Percentiles rank a stretch among this genome's conserved stretches.
Evolutionary conservation across 2,113 vertebrate species (phyloP).

Genomic region (Astur gentilis): DNA sequence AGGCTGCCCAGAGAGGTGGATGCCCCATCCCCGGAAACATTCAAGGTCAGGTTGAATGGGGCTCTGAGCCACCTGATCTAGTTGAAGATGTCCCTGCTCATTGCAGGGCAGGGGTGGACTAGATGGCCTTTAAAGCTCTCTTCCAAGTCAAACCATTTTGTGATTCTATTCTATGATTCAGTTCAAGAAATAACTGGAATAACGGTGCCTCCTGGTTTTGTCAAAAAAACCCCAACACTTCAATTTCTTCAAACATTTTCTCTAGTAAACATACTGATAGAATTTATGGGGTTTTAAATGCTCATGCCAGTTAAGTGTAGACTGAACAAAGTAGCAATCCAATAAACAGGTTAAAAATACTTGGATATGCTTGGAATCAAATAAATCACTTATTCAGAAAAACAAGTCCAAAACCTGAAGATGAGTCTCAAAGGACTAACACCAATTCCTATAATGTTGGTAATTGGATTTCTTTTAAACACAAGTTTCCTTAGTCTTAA

Average conservation of each 20-base stretch:
- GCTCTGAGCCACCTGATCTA: too few species aligned
- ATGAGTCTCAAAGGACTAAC: neutral
- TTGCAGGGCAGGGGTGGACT: neutral
- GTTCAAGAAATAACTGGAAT: too few species aligned
- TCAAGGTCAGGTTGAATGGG: neutral
- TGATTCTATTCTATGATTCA: too few species aligned
- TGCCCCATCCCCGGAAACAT: neutral
- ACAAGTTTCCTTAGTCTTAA: neutral
- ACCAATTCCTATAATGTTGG: neutral
- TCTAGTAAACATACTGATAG: neutral
- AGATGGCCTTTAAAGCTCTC: neutral
- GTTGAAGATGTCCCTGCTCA: neutral
- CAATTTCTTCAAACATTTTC: neutral
- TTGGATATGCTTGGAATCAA: neutral
- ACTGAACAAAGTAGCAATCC: neutral
- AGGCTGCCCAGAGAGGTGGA: neutral
- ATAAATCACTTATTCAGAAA: neutral
- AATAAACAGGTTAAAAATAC: neutral
- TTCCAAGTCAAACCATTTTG: neutral
- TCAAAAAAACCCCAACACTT: neutral
- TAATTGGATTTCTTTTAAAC: neutral
- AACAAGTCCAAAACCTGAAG: neutral
- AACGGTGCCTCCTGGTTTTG: too few species aligned
- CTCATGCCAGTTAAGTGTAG: neutral
- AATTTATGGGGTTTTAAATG: neutral